Conservation (phyloP, 2,797 vertebrate species). For the Petrocephalus sullivani region DNA sequence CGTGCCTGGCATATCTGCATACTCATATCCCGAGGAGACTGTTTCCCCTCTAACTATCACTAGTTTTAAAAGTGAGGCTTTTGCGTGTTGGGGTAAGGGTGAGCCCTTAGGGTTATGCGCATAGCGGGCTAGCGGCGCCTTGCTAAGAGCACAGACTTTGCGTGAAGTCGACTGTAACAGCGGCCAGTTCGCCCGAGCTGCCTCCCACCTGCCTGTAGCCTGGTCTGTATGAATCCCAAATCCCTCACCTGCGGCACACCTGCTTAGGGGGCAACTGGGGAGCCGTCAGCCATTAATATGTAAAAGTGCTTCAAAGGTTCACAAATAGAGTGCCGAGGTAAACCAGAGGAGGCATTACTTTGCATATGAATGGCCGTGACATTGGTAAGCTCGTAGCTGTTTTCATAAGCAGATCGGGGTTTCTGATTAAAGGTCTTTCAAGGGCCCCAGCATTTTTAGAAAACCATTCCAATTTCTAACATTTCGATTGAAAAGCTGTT, state of each 20-base stretch:
- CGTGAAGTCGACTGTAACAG: neutral
- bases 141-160: neutral
- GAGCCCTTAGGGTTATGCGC: neutral
- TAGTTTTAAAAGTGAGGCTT: neutral
- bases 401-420: neutral
- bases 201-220: neutral
- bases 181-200: too few species aligned
- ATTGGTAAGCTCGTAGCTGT: neutral
- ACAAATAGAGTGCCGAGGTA: neutral
- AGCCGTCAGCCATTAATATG: neutral
- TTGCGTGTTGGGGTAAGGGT: neutral
- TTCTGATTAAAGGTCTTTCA: slow-evolving; percentile 3
- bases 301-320: neutral
- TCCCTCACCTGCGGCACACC: neutral
- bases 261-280: too few species aligned
- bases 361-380: neutral
- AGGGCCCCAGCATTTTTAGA: neutral
- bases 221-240: neutral
- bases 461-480: slow-evolving; percentile 4
- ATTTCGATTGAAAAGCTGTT: neutral
- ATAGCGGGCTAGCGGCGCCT: neutral
- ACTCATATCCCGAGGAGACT: neutral
- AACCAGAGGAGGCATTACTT: neutral
- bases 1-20: neutral
- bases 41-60: neutral